phyloP scores from a whole-genome alignment of 2,797 vertebrate species.

The Telmatherina bonti region DNA sequence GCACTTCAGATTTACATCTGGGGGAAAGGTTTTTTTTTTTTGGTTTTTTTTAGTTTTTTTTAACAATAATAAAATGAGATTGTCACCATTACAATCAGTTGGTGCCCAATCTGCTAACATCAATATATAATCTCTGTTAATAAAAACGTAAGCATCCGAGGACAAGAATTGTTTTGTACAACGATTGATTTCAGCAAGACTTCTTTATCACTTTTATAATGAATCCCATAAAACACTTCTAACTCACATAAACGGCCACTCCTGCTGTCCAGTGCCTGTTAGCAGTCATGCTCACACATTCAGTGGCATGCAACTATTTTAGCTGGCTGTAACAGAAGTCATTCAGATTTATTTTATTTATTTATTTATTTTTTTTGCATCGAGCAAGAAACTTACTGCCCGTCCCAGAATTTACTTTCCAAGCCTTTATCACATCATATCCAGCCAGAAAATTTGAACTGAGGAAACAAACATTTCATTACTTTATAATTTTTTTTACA shows the following conservation, averaged over 20 bases:
- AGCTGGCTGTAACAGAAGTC: slow-evolving; percentile 27
- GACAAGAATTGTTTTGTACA: slow-evolving; percentile 1
- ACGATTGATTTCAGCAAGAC: slow-evolving; percentile 27
- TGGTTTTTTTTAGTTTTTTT: too few species aligned
- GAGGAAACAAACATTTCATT: neutral
- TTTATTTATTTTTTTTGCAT: slow-evolving; percentile 52
- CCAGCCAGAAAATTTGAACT: slow-evolving; percentile 40
- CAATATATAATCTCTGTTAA: slow-evolving; percentile 10
- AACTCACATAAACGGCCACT: slow-evolving; percentile 10
- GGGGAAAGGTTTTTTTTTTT: slow-evolving; percentile 6
- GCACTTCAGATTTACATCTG: neutral
- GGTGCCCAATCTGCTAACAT: slow-evolving; percentile 6
- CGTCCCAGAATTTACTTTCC: slow-evolving; percentile 49
- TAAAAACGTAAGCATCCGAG: slow-evolving; percentile 6
- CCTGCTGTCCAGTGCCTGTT: slow-evolving; percentile 22
- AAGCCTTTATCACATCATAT: slow-evolving; percentile 14
- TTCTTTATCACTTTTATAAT: slow-evolving; percentile 13
- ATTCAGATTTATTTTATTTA: slow-evolving; percentile 13
- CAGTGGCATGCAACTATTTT: slow-evolving; percentile 34
- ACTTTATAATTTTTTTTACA: neutral
- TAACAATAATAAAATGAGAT: slow-evolving; percentile 11
- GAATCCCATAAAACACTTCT: slow-evolving; percentile 7
- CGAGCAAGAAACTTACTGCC: slow-evolving; percentile 38
- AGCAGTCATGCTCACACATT: slow-evolving; percentile 32
- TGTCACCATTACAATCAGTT: slow-evolving; percentile 17